These are phyloP conservation scores for Forbesichthys agassizii DNA, from an alignment of 2,113 vertebrate species.

Conservation along the genomic window DNA sequence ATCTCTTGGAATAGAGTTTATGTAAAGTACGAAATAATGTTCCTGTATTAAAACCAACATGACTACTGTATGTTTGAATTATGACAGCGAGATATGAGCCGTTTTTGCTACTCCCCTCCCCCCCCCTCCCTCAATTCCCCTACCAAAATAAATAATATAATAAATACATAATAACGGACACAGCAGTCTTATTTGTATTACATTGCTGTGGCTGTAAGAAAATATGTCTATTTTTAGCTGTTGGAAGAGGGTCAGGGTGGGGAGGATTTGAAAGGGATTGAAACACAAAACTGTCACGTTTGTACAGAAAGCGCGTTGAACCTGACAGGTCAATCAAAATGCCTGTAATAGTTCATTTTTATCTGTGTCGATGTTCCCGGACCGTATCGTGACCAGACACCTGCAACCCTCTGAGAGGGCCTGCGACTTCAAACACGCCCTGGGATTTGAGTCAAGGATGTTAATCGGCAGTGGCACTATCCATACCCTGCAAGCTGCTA, in stretches of 20 bases:
- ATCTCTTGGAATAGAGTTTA: no score
- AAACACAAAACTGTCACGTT: conserved; percentile 40
- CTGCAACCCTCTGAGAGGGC: conserved; percentile 61
- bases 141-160: conserved; percentile 16
- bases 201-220: conserved; percentile 33
- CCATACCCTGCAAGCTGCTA: conserved; percentile 37
- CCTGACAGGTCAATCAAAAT: conserved; percentile 74
- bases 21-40: no score
- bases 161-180: conserved; percentile 50
- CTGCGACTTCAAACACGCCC: conserved; percentile 61
- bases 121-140: not conserved
- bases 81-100: no score
- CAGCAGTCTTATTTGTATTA: conserved; percentile 40
- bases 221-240: conserved; percentile 26
- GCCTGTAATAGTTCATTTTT: conserved; percentile 71
- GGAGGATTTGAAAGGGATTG: not conserved
- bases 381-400: conserved; percentile 66
- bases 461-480: conserved; percentile 49
- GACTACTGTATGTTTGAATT: no score
- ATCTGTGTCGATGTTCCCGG: conserved; percentile 51
- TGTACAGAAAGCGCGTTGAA: conserved; percentile 33
- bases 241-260: not conserved
- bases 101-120: no score
- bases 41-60: no score
- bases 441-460: conserved; percentile 66